Conservation (phyloP, 2,797 vertebrate genomes). For the Onychomys arenicola region DNA sequence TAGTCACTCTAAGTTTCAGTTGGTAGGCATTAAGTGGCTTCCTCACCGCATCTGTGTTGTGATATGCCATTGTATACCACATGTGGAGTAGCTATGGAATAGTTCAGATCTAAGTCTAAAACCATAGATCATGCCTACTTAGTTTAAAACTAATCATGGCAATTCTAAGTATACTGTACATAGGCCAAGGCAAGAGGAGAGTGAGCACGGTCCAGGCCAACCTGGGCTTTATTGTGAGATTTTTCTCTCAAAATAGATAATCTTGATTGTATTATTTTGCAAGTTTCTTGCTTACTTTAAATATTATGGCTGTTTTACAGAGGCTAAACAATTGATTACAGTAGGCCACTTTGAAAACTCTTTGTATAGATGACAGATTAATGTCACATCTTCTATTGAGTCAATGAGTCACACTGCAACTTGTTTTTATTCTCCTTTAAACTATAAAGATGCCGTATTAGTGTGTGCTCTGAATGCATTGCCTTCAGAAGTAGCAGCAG, state of each 20-base stretch:
- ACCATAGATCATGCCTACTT: conserved; percentile 21
- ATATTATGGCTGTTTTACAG: conserved; percentile 10
- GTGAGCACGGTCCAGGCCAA: neutral
- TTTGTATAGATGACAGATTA: conserved; percentile 6
- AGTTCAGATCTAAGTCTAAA: conserved; percentile 36
- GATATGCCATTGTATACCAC: neutral
- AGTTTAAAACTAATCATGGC: conserved; percentile 20
- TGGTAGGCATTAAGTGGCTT: conserved; percentile 44
- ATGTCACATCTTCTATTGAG: conserved; percentile 5
- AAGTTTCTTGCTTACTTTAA: conserved; percentile 34
- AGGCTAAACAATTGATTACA: neutral
- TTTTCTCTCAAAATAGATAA: neutral
- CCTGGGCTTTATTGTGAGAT: neutral
- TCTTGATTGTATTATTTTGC: conserved; percentile 43
- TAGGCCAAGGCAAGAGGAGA: neutral
- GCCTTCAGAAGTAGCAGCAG: conserved; percentile 50
- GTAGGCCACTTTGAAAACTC: conserved; percentile 42
- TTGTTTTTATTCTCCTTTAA: neutral
- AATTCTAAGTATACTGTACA: neutral
- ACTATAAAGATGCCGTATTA: conserved; percentile 48
- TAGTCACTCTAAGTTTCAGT: conserved; percentile 42
- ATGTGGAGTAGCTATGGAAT: neutral
- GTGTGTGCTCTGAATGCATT: neutral
- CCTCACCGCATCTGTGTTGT: conserved; percentile 57
- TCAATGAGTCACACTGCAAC: conserved; percentile 5